A percentile compares a stretch with the other conserved stretches of the same genome.
phyloP scores from a whole-genome alignment of 2,888 invertebrate genomes.

The Cremastinae sp. region DNA sequence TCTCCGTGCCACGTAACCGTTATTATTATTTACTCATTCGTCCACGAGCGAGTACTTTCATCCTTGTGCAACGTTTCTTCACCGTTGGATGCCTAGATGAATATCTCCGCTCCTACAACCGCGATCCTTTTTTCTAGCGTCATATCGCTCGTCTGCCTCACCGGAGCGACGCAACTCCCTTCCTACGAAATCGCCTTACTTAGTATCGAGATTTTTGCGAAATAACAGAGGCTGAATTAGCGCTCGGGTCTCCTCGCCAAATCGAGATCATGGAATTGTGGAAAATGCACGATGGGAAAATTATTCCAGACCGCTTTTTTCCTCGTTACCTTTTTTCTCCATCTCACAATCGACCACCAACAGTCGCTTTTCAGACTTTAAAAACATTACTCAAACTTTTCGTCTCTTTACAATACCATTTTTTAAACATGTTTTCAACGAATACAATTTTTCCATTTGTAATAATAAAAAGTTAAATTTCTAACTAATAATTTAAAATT shows the following conservation, averaged over 20 bases:
- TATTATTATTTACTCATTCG: slow-evolving; percentile 77
- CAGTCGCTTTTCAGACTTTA: no score
- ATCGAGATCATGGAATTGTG: neutral
- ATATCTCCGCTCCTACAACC: slow-evolving; percentile 47
- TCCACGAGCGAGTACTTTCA: slow-evolving; percentile 73
- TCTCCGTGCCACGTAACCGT: slow-evolving; percentile 74
- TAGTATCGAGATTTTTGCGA: neutral
- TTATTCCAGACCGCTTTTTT: neutral
- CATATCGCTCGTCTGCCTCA: neutral
- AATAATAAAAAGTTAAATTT: no score
- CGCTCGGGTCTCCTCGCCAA: neutral
- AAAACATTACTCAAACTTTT: no score
- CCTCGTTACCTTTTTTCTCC: neutral
- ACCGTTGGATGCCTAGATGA: slow-evolving; percentile 52
- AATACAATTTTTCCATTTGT: no score
- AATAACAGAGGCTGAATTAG: neutral
- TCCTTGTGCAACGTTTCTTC: slow-evolving; percentile 74
- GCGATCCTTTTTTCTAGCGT: slow-evolving; percentile 25
- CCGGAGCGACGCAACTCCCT: neutral
- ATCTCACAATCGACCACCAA: neutral
- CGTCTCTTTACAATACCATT: no score
- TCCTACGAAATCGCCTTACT: neutral
- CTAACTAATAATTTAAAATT: no score
- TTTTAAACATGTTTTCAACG: no score
- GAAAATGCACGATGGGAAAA: slow-evolving; percentile 6